Base-by-base conservation (phyloP, 2,797 vertebrate genomes). In the Sebastes ruberrimus region DNA sequence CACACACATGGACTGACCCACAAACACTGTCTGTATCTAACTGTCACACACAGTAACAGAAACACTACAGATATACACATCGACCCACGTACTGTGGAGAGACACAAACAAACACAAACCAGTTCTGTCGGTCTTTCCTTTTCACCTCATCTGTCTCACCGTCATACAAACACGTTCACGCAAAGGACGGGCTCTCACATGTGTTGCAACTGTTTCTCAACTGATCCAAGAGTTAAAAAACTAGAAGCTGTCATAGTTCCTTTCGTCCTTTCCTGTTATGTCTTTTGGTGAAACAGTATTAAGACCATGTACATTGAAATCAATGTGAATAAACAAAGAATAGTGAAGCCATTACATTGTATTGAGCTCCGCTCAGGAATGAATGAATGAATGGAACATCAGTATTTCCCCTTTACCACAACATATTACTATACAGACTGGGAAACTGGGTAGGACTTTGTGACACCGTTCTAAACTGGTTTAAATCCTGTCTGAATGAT, bases 31-130 rank as follows among this genome's bases (percentile, higher is more conserved):
- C 63, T 46, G 25, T 38, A 46, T 84, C 69, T 53, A 57, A 56
- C 72, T 71, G 73, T 80, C 78, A 86, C 81, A 60, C 61, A 67
- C 78, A 23, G 7, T 23, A 63, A 74, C 64, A 76, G 71, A 84
- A 67, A 84, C 72, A 35, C 56, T 74, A n/a, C 55, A 82, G 71
- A 88, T 67, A 57, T 64, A 76, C 84, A 89, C 78, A 75, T 25
- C 0, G 20, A 38, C 64, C 53, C 55, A 52, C 14, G 2, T 68
- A 33, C 22, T 61, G 18, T 49, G 57, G 56, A 62, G 66, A 53
- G 63, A 78, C 28, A 28, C 80, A 88, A 90, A 89, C 85, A 92
- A 88, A 90, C 83, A 85, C 42, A 5, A 63, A 79, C 60, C 53
- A 28, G 5, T 62, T 32, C 80, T 74, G 86, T 85, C 68, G 22